Conservation (phyloP, 2,888 invertebrate species). For the Craniophora ligustri region DNA sequence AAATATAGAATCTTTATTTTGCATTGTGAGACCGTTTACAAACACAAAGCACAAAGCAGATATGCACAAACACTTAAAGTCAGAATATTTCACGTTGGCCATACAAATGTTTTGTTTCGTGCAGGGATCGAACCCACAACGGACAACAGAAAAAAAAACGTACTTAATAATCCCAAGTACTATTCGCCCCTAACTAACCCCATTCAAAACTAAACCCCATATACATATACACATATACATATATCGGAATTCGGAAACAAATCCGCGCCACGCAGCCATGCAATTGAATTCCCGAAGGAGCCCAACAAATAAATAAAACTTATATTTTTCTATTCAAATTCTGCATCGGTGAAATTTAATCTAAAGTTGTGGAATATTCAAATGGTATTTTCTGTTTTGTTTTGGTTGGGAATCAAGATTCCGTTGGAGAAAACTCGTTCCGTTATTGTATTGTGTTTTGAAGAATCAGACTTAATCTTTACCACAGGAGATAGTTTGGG, state of each 20-base stretch:
- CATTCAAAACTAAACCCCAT: constrained; percentile 20
- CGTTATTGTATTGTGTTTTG: not conserved
- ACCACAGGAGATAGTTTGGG: no score
- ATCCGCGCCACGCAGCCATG: constrained; percentile 27
- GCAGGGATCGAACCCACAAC: no score
- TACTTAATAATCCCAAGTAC: not conserved
- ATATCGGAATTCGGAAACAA: constrained; percentile 33
- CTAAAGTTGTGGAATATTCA: constrained; percentile 53
- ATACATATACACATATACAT: no score
- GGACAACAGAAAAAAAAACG: not conserved
- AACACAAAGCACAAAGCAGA: no score
- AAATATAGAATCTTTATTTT: no score
- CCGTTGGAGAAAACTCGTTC: not conserved
- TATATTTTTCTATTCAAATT: constrained; percentile 53
- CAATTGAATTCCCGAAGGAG: constrained; percentile 44
- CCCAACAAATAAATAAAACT: constrained; percentile 54
- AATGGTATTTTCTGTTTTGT: constrained; percentile 39
- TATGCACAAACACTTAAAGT: no score
- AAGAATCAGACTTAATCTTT: not conserved
- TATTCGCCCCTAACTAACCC: not conserved
- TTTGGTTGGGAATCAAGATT: constrained; percentile 18
- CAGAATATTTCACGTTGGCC: no score
- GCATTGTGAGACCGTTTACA: no score
- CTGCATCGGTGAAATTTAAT: constrained; percentile 50
- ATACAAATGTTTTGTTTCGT: no score